phyloP scores from a whole-genome alignment of 2,797 vertebrate species.

The Pseudochromis fuscus region DNA sequence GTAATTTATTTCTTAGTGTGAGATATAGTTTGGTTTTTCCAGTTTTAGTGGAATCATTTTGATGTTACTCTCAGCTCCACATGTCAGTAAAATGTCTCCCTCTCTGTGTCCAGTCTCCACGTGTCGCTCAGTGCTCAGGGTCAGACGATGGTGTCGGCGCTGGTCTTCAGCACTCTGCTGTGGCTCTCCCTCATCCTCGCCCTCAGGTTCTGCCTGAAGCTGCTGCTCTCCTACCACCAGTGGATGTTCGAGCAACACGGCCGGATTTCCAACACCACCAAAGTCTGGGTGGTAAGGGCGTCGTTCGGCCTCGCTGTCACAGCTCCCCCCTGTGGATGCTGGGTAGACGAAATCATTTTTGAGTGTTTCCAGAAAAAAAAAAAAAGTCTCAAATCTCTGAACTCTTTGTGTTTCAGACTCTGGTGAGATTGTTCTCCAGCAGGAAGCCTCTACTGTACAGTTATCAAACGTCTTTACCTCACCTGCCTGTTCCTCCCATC shows the following conservation, averaged over 20 bases:
- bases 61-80: no score
- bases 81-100: no score
- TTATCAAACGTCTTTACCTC: slow-evolving; percentile 90
- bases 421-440: slow-evolving; percentile 87
- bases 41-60: no score
- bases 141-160: slow-evolving; percentile 84
- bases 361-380: background rate
- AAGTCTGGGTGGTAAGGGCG: slow-evolving; percentile 88
- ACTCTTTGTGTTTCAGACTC: slow-evolving; percentile 71
- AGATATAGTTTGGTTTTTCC: background rate
- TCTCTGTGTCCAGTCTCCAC: slow-evolving; percentile 71
- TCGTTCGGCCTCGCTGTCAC: rapidly evolving
- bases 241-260: slow-evolving; percentile 90
- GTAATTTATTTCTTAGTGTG: no score
- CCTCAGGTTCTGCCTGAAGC: slow-evolving; percentile 86
- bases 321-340: background rate
- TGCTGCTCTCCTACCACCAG: slow-evolving; percentile 88
- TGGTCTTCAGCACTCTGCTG: slow-evolving; percentile 87
- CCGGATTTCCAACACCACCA: slow-evolving; percentile 85
- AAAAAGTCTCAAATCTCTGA: background rate
- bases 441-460: slow-evolving; percentile 90
- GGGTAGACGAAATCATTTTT: no score
- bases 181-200: slow-evolving; percentile 89
- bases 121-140: slow-evolving; percentile 81
- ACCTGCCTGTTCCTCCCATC: slow-evolving; percentile 88